Evolutionary conservation across 1,140 invertebrate species (phyloP).

Genomic region (Dreissena polymorpha): DNA sequence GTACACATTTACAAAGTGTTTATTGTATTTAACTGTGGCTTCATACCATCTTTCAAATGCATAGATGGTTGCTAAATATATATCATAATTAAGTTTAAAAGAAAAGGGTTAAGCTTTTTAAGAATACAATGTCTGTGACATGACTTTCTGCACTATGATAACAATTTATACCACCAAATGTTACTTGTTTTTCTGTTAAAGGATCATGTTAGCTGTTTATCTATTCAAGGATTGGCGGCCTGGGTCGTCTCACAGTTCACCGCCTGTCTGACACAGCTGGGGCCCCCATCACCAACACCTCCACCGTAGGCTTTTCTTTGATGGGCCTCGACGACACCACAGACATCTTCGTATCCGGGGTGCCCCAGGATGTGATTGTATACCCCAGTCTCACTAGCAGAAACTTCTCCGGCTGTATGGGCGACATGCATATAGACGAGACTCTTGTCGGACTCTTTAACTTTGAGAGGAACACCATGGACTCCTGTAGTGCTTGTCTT

Average conservation of each 20-base stretch:
- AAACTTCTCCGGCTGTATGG: slow-evolving; percentile 86
- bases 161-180: no score
- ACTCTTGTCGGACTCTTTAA: slow-evolving; percentile 93
- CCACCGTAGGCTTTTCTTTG: slow-evolving; percentile 81
- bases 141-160: no score
- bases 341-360: slow-evolving; percentile 65
- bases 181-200: background rate
- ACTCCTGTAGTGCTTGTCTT: slow-evolving; percentile 84
- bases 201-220: background rate
- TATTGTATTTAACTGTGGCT: no score
- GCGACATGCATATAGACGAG: slow-evolving; percentile 89
- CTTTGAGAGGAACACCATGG: slow-evolving; percentile 83
- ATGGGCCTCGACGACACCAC: slow-evolving; percentile 80
- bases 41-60: no score
- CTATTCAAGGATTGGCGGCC: slow-evolving; percentile 81
- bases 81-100: no score
- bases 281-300: slow-evolving; percentile 68
- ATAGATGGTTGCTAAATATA: no score
- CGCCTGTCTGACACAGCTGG: background rate
- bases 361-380: slow-evolving; percentile 27
- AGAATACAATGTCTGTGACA: no score
- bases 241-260: slow-evolving; percentile 82
- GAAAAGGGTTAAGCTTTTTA: no score
- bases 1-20: no score
- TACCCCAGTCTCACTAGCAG: slow-evolving; percentile 71